Evolutionary conservation across 2,888 invertebrate species (phyloP), one percentile per base, ranked within the genome.

Genomic region (Pterostichus madidus): DNA sequence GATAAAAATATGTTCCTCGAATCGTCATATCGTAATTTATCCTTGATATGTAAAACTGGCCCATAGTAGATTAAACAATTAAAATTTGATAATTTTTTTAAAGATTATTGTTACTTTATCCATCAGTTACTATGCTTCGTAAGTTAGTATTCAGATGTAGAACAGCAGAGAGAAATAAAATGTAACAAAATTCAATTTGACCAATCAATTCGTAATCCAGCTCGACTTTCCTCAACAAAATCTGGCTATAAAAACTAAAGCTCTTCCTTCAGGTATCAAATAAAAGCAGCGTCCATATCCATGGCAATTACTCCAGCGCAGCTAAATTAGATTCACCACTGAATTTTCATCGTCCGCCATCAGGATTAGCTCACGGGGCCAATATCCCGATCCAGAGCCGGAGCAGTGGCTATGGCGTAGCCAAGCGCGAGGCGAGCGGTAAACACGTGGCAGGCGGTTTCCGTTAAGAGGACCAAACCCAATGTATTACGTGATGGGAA

Each of bases 401-500:
- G 11, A 49, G n/a, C 64, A 2, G 24, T 24, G 24, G 24, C 24
- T 3, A 24, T 24, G 24, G 24, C 24, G 24, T 24, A 24, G 24
- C 24, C 24, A 24, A 24, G 24, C 24, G 24, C 24, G 24, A 24
- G 24, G 24, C 59, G 15, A 35, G 39, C 24, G 68, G 80, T 61
- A 68, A 80, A 68, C 80, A 68, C 68, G 64, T 17, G 68, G 68
- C 46, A 17, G 44, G 8, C 44, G 59, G 24, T 49, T 49, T 49
- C 49, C 13, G 49, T 49, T 49, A 49, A 49, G 32, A 46, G 44
- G 15, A 52, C 64, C 52, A 13, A 80, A 73, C 53, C 39, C 80
- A 80, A 80, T 80, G 80, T 80, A 80, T 80, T 80, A 80, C 80
- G 80, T 80, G 80, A 71, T 73, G 39, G 73, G 32, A 49, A 64